Conservation (phyloP, 2,113 vertebrate species). For the Prietella phreatophila region DNA sequence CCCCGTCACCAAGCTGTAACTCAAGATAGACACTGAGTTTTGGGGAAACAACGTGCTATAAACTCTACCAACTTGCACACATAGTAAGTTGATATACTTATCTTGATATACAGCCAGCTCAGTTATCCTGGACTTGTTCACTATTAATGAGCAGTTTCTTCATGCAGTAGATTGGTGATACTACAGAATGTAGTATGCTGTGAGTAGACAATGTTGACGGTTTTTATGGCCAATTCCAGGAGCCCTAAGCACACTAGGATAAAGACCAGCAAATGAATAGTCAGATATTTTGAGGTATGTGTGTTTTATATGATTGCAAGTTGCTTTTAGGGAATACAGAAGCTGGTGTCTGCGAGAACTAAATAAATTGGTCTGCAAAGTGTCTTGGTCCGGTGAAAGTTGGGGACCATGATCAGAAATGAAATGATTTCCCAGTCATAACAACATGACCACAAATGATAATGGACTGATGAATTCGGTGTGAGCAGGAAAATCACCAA, state of each 20-base stretch:
- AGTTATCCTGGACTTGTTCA: not conserved
- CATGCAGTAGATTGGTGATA: not conserved
- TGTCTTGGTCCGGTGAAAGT: not conserved
- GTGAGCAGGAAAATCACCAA: not conserved
- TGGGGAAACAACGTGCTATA: not conserved
- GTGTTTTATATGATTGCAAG: not conserved
- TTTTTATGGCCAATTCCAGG: slow-evolving; percentile 1
- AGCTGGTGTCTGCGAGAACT: not conserved
- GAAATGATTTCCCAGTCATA: not conserved
- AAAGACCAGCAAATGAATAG: slow-evolving; percentile 12
- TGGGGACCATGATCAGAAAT: not conserved
- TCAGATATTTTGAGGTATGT: slow-evolving; percentile 17
- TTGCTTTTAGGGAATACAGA: not conserved
- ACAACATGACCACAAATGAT: not conserved
- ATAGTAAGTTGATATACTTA: not conserved
- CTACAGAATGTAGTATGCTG: not conserved
- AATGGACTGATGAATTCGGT: not conserved
- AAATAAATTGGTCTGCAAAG: not conserved
- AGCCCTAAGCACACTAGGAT: not conserved
- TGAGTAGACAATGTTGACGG: not conserved
- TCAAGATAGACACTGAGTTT: not conserved
- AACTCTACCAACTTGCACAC: not conserved
- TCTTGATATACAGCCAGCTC: not conserved
- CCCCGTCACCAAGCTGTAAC: not conserved
- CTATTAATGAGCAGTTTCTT: not conserved